Base-by-base conservation (phyloP, 2,113 vertebrate species). In the Solenodon paradoxus region DNA sequence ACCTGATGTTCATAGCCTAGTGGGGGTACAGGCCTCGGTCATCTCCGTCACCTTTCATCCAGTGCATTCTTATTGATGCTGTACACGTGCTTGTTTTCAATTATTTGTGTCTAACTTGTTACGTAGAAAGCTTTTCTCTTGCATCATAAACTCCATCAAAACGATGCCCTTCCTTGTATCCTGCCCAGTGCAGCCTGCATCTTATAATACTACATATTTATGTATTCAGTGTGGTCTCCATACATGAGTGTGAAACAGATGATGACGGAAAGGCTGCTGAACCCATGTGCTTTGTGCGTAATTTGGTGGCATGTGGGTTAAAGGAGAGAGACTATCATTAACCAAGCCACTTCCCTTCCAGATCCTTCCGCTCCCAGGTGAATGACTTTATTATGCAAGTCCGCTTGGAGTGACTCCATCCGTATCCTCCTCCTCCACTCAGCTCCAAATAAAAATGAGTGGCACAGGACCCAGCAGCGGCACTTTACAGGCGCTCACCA, bases 401-500 rank as follows among this genome's bases (percentile, higher is more conserved):
- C 55, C 45, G 51, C 75, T 53, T 69, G 42, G 68, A 83, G 32
- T 3, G 35, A 30, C 59, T 88, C 45, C 17, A 69, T 28, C 45
- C 55, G 28, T 28, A 66, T 24, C 30, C 10, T 69, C 57, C 68
- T 90, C 72, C 49, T 69, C 63, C 26, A 42, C 90, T 90, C 47
- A 16, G 30, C 85, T 72, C 69, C 95, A 80, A 92, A 91, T 88
- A 96, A 84, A 96, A 96, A 86, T 42, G 55, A 96, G 97, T 97
- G 97, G 96, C 96, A 96, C 32, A 92, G 61, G 94, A 94, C 94
- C 96, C 47, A 96, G 88, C 95, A 97, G 89, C 93, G 95, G 92
- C 2, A 3, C 96, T 95, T 98, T 91, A n/a, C 0, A 17, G 97
- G 97, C 82, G 88, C 94, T 88, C 93, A 97, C 96, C 97, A 97